Evolutionary conservation across 2,797 vertebrate genomes (phyloP).

Genomic region (Ceryle rudis): DNA sequence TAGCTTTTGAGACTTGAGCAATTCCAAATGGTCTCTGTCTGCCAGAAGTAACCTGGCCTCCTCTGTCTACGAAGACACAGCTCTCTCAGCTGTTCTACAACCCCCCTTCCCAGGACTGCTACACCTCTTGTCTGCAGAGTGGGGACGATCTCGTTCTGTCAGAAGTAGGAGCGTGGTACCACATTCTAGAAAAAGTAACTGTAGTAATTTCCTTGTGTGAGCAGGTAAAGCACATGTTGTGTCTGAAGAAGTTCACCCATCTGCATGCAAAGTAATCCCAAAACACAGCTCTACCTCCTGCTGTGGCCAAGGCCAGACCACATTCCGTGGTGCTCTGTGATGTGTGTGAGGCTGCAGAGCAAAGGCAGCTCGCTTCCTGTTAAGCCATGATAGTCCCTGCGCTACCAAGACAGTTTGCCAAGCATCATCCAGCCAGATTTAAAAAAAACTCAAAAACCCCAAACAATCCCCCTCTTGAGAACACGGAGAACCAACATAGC

Average conservation of each 20-base stretch:
- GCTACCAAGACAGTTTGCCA: not conserved
- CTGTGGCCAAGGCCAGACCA: not conserved
- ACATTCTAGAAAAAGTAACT: not conserved
- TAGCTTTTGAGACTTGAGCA: not conserved
- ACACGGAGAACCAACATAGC: not conserved
- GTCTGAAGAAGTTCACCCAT: not conserved
- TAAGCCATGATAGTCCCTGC: not conserved
- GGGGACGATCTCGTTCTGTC: not conserved
- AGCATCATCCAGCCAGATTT: not conserved
- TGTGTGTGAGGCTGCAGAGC: accelerated
- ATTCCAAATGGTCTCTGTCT: not conserved
- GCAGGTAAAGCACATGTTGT: not conserved
- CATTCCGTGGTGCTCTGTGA: not conserved
- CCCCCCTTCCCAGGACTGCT: not conserved
- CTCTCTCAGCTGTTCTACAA: not conserved
- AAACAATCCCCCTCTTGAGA: not conserved
- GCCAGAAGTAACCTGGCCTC: not conserved
- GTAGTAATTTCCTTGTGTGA: not conserved
- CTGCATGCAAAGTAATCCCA: not conserved
- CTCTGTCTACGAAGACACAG: not conserved
- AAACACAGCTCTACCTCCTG: not conserved
- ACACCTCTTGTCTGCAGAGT: not conserved
- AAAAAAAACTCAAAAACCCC: not conserved
- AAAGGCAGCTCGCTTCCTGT: not conserved
- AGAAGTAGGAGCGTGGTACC: not conserved